phyloP scores from a whole-genome alignment of 2,113 vertebrate genomes.

The Arvicanthis niloticus region DNA sequence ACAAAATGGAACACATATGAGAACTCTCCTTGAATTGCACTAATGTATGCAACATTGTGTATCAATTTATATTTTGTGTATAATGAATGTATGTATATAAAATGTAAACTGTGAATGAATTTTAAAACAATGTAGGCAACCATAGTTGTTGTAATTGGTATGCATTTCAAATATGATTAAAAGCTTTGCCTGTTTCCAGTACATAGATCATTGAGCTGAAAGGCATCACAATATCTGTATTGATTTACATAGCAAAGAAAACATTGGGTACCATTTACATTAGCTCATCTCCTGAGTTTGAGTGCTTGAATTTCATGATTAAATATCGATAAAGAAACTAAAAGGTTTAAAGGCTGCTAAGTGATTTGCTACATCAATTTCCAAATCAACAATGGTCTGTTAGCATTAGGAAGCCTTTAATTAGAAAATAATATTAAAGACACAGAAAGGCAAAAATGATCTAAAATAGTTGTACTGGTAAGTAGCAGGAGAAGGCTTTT shows the following conservation, averaged over 20 bases:
- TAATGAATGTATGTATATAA: not conserved
- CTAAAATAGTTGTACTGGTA: not conserved
- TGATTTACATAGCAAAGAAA: slow-evolving; percentile 30
- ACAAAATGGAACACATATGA: too few relatives aligned
- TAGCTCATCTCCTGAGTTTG: slow-evolving; percentile 2
- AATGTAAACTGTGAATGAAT: not conserved
- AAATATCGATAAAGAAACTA: slow-evolving; percentile 14
- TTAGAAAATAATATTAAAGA: slow-evolving; percentile 43
- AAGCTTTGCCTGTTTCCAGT: slow-evolving; percentile 20
- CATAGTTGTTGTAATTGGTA: not conserved
- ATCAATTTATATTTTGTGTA: not conserved
- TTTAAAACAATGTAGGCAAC: not conserved
- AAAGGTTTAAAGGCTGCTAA: slow-evolving; percentile 45
- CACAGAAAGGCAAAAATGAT: not conserved
- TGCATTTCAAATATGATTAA: not conserved
- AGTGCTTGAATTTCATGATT: slow-evolving; percentile 60
- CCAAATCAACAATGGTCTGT: slow-evolving; percentile 19
- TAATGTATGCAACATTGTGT: not conserved
- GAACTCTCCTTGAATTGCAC: not conserved
- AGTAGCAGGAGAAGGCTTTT: not conserved
- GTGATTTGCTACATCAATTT: slow-evolving; percentile 36
- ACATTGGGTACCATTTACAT: not conserved
- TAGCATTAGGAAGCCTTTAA: not conserved
- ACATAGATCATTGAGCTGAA: slow-evolving; percentile 12
- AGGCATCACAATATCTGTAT: not conserved